Evolutionary conservation across 2,113 vertebrate genomes (phyloP).

Genomic region (Dasyprocta punctata): DNA sequence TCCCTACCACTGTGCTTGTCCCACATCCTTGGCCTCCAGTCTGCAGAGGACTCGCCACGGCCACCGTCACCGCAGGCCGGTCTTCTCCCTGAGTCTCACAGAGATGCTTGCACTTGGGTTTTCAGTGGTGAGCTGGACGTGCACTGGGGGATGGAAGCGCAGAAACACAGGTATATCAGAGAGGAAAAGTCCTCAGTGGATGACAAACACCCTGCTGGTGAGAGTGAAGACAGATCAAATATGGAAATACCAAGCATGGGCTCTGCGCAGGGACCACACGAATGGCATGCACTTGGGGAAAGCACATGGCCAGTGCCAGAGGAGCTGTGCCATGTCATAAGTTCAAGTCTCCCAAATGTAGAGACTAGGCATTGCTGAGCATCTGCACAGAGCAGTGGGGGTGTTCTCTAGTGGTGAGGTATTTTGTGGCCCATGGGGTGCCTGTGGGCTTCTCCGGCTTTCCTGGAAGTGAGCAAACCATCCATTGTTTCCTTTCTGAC

Average conservation of each 20-base stretch:
- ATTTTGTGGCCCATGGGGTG: not conserved
- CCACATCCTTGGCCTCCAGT: not conserved
- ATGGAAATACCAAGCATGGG: not conserved
- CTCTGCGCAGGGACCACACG: not conserved
- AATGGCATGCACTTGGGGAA: not conserved
- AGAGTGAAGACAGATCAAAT: not conserved
- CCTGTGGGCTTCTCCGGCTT: not conserved
- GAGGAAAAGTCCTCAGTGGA: not conserved
- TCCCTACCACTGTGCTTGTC: not conserved
- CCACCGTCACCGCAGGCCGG: not conserved
- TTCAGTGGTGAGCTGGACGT: not conserved
- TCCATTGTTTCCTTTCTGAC: not conserved
- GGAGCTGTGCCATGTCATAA: not conserved
- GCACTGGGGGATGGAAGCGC: not conserved
- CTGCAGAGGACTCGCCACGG: not conserved
- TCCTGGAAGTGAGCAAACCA: not conserved
- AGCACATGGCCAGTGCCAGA: not conserved
- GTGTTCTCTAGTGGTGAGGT: not conserved
- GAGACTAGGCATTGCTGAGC: not conserved
- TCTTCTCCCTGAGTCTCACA: not conserved
- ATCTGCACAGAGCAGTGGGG: not conserved
- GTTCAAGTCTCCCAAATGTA: not conserved
- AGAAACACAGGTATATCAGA: not conserved
- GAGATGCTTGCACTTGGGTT: too few species aligned
- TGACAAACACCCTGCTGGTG: not conserved